Percentiles rank a stretch among this genome's conserved stretches.
These are phyloP conservation scores for Augochlorella aurata DNA, from an alignment of 2,888 invertebrate genomes.

Conservation along the genomic window DNA sequence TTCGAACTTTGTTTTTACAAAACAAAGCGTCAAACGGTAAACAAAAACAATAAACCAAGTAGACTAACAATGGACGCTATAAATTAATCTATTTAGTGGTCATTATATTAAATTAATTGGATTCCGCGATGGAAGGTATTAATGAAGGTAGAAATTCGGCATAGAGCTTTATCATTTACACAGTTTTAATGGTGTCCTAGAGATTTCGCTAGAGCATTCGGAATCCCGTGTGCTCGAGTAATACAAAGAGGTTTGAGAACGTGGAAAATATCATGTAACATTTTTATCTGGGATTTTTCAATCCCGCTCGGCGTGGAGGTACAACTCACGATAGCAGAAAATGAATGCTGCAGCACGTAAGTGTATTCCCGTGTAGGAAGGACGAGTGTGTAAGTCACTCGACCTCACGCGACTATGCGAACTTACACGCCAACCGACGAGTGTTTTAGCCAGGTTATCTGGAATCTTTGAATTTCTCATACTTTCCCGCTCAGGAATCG, in stretches of 20 bases:
- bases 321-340: slow-evolving; percentile 75
- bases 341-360: slow-evolving; percentile 76
- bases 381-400: slow-evolving; percentile 73
- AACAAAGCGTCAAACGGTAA: not conserved
- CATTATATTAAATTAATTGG: not conserved
- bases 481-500: slow-evolving; percentile 66
- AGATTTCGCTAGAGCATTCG: not conserved
- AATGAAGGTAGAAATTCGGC: not conserved
- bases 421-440: slow-evolving; percentile 63
- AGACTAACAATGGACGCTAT: not conserved
- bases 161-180: not conserved
- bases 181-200: not conserved
- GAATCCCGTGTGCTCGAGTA: not conserved
- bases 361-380: slow-evolving; percentile 75
- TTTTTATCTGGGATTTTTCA: slow-evolving; percentile 75
- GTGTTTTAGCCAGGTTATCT: slow-evolving; percentile 68
- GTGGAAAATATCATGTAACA: slow-evolving; percentile 60
- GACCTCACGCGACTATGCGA: slow-evolving; percentile 75
- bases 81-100: not conserved
- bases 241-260: slow-evolving; percentile 15
- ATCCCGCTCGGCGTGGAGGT: slow-evolving; percentile 69
- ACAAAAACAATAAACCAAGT: not conserved
- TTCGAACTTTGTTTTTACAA: not conserved
- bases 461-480: slow-evolving; percentile 79
- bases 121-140: not conserved